phyloP scores from a whole-genome alignment of 2,888 invertebrate genomes.

The Hyppa rectilinea region DNA sequence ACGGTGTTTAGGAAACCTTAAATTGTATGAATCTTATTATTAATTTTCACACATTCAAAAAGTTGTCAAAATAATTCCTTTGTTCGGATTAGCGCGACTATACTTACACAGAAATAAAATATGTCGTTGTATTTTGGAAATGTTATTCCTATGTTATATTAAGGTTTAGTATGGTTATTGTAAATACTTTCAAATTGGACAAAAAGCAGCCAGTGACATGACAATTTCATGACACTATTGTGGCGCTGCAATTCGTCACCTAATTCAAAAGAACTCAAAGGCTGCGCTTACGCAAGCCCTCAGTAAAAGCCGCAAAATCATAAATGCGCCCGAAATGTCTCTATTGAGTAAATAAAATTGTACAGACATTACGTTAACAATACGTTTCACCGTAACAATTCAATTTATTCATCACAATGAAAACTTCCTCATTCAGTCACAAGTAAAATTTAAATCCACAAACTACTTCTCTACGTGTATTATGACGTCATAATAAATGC shows the following conservation, averaged over 20 bases:
- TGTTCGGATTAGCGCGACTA: background rate
- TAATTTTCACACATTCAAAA: background rate
- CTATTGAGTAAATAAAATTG: constrained; percentile 21
- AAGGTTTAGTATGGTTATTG: background rate
- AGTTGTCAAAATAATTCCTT: background rate
- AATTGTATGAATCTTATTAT: constrained; percentile 10
- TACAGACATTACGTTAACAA: constrained; percentile 12
- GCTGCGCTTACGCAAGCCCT: constrained; percentile 6
- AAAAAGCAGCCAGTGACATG: background rate
- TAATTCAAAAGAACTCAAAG: background rate
- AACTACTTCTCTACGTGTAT: constrained; percentile 29
- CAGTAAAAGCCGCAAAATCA: background rate
- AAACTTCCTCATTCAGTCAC: constrained; percentile 22
- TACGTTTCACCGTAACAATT: constrained; percentile 9
- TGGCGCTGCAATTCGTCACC: background rate
- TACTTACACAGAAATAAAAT: background rate
- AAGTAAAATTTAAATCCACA: constrained; percentile 24
- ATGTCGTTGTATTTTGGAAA: constrained; percentile 1
- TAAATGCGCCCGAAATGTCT: background rate
- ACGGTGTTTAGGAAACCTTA: background rate
- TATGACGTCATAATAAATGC: constrained; percentile 53
- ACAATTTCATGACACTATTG: background rate
- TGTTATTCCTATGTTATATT: constrained; percentile 2
- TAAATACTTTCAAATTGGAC: background rate
- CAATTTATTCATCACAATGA: constrained; percentile 22